These are phyloP conservation scores for Centroberyx gerrardi DNA, from an alignment of 2,797 vertebrate species.

Conservation along the genomic window DNA sequence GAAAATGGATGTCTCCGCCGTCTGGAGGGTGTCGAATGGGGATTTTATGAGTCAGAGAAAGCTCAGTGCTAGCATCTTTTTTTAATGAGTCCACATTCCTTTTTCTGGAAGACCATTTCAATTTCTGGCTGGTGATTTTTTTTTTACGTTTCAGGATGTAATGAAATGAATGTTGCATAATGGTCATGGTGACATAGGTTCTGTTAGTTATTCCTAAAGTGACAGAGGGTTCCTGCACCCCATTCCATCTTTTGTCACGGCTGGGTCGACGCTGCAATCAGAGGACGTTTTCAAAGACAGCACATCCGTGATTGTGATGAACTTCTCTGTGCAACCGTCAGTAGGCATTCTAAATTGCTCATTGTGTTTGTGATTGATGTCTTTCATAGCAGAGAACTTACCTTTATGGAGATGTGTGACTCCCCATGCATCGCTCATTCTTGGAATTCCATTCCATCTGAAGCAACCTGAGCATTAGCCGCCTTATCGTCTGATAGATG, in stretches of 20 bases:
- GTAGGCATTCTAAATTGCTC: too few species aligned
- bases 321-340: too few species aligned
- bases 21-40: slow-evolving; percentile 70
- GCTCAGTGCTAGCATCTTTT: slow-evolving; percentile 53
- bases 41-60: slow-evolving; percentile 71
- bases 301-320: too few species aligned
- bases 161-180: slow-evolving; percentile 20
- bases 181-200: slow-evolving; percentile 4
- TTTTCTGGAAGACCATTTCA: slow-evolving; percentile 37
- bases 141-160: slow-evolving; percentile 30
- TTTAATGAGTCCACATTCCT: slow-evolving; percentile 70
- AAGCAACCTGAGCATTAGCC: slow-evolving; percentile 27
- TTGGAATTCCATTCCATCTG: slow-evolving; percentile 15
- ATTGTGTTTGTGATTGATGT: slow-evolving; percentile 34
- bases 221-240: not conserved
- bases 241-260: not conserved
- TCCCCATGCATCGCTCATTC: too few species aligned
- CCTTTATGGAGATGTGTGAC: slow-evolving; percentile 10
- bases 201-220: slow-evolving; percentile 9
- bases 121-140: slow-evolving; percentile 23
- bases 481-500: slow-evolving; percentile 16
- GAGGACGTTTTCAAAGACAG: slow-evolving; percentile 10
- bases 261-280: not conserved
- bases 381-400: slow-evolving; percentile 36
- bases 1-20: slow-evolving; percentile 77